Conservation (phyloP, 2,797 vertebrate species). For the Poecilia velifera region DNA sequence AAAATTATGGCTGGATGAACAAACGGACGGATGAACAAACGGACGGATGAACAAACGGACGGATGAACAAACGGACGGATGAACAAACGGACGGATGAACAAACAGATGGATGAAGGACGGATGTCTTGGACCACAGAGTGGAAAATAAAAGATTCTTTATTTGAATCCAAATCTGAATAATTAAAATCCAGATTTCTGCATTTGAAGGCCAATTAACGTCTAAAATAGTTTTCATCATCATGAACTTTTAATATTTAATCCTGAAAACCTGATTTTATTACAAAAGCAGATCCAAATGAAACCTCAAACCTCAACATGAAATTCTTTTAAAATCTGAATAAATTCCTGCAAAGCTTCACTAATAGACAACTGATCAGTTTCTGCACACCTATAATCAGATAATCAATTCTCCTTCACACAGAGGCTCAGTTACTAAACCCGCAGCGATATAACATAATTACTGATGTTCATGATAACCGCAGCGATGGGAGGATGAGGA, state of each 20-base stretch:
- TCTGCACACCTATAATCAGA: not conserved
- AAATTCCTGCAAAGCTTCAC: not conserved
- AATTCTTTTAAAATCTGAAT: not conserved
- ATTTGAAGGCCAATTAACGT: not conserved
- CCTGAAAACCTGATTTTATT: not conserved
- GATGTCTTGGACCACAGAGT: not conserved
- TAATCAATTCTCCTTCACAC: not conserved
- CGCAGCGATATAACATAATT: accelerated
- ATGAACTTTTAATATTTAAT: not conserved
- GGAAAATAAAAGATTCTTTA: not conserved
- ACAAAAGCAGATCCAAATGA: not conserved
- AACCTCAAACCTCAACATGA: not conserved
- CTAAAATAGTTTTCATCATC: not conserved
- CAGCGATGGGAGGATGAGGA: not conserved
- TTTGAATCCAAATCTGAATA: not conserved
- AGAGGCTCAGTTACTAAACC: not conserved
- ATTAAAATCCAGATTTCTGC: not conserved
- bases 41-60: not conserved
- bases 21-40: not conserved
- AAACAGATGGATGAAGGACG: not conserved
- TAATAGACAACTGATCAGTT: not conserved
- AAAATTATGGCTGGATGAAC: not conserved
- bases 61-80: not conserved
- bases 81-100: not conserved
- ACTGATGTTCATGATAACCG: not conserved